A percentile compares a stretch with the other conserved stretches of the same genome.
Conservation (phyloP, 2,113 vertebrate genomes). For the Eptatretus burgeri region DNA sequence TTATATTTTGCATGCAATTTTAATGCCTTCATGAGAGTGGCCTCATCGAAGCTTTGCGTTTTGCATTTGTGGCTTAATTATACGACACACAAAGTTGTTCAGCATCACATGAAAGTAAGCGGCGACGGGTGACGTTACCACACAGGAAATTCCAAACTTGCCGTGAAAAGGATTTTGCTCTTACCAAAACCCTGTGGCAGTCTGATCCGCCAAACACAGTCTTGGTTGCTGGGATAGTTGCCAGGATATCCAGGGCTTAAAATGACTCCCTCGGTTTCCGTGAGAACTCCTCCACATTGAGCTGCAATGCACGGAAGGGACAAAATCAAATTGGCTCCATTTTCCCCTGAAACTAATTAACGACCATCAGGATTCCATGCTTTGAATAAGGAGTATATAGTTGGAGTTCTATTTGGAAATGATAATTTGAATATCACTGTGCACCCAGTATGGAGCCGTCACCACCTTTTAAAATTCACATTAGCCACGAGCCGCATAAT, state of each 20-base stretch:
- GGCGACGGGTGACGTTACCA: neutral
- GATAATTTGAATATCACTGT: no score
- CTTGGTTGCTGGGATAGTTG: constrained; percentile 88
- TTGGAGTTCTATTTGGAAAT: no score
- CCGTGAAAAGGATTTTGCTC: constrained; percentile 11
- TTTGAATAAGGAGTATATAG: no score
- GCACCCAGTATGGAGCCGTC: no score
- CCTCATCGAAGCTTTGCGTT: no score
- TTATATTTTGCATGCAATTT: no score
- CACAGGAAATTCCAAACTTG: no score
- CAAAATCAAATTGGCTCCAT: neutral
- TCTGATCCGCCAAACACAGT: constrained; percentile 75
- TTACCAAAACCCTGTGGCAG: constrained; percentile 77
- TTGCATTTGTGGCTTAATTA: no score
- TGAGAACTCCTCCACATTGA: constrained; percentile 56
- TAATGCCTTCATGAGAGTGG: no score
- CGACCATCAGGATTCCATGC: neutral
- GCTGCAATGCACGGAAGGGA: constrained; percentile 20
- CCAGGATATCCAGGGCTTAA: constrained; percentile 90
- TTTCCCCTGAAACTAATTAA: neutral
- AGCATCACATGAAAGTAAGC: neutral
- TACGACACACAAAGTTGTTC: neutral
- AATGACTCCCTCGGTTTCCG: constrained; percentile 77
- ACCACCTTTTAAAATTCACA: no score
- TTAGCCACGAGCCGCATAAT: no score